Conservation (phyloP, 2,113 vertebrate genomes). For the Stigmatopora argus region DNA sequence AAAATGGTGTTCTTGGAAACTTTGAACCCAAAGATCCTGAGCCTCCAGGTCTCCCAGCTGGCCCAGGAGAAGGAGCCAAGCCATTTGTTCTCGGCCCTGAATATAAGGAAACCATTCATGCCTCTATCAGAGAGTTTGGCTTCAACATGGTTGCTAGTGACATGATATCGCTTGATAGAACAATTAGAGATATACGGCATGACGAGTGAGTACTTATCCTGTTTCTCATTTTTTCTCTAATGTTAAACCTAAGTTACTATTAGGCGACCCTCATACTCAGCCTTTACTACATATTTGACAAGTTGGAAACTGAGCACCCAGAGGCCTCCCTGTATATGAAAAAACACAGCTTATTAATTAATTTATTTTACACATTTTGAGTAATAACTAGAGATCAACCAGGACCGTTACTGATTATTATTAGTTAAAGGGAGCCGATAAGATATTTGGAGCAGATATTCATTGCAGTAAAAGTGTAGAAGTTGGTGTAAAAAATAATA, state of each 20-base stretch:
- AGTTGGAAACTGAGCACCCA: no score
- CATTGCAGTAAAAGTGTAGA: no score
- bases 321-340: no score
- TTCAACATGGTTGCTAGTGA: constrained; percentile 99
- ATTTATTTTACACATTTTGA: no score
- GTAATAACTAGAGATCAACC: no score
- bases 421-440: no score
- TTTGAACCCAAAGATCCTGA: constrained; percentile 90
- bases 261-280: no score
- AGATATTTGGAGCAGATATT: no score
- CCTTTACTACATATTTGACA: no score
- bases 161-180: constrained; percentile 96
- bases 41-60: constrained; percentile 78
- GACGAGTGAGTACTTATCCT: constrained; percentile 84
- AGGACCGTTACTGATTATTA: no score
- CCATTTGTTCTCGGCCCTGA: constrained; percentile 85
- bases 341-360: no score
- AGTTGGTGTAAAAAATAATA: no score
- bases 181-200: constrained; percentile 85
- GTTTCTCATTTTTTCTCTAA: not conserved
- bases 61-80: constrained; percentile 90
- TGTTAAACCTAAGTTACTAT: not conserved
- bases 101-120: constrained; percentile 86
- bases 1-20: constrained; percentile 80
- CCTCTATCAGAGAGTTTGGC: constrained; percentile 95